Evolutionary conservation across 2,113 vertebrate genomes (phyloP).

Genomic region (Anguilla rostrata): DNA sequence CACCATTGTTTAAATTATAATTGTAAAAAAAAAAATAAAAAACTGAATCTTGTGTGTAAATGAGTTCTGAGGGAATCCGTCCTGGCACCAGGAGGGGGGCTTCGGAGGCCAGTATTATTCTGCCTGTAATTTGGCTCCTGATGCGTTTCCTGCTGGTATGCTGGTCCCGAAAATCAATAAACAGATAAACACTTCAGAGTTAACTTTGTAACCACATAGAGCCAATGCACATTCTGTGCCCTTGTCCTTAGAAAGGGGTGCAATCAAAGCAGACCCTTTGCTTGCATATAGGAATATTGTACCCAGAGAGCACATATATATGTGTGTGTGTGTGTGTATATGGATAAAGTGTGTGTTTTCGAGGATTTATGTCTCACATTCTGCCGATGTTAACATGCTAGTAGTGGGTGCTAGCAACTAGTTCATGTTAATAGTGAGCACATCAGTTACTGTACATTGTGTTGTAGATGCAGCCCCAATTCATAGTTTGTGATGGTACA

Average conservation of each 20-base stretch:
- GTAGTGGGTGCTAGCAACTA: too few relatives aligned
- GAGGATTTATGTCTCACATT: too few relatives aligned
- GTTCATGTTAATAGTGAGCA: too few relatives aligned
- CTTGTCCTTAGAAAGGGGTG: background rate
- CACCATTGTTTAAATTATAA: background rate
- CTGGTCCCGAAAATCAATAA: background rate
- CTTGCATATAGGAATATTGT: background rate
- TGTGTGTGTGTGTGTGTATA: too few relatives aligned
- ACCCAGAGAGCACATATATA: too few relatives aligned
- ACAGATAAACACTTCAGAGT: background rate
- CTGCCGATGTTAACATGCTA: too few relatives aligned
- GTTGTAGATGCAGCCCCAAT: too few relatives aligned
- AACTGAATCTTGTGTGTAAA: background rate
- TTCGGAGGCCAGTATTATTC: background rate
- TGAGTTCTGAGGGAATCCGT: background rate
- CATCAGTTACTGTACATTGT: too few relatives aligned
- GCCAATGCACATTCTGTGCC: background rate
- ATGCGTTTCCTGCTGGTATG: background rate
- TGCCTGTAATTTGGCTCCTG: background rate
- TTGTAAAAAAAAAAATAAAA: background rate
- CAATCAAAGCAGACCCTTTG: background rate
- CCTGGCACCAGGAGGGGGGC: too few relatives aligned
- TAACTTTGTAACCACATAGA: background rate
- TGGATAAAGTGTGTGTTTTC: too few relatives aligned
- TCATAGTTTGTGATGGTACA: too few relatives aligned